Base-by-base conservation (phyloP, 2,888 invertebrate genomes). In the Meteorus cinctellus region DNA sequence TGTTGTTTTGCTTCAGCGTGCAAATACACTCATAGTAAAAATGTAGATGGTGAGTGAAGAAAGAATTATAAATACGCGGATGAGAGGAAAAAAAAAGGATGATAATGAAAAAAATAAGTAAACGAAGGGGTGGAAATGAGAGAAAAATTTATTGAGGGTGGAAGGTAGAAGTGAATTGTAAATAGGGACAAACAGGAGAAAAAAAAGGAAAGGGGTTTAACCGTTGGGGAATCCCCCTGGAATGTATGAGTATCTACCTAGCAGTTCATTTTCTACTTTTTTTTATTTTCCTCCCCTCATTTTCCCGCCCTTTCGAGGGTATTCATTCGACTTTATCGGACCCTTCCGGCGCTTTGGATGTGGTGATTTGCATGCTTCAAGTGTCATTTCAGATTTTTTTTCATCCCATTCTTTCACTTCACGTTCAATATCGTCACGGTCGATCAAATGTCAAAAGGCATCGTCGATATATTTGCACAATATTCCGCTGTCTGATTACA, bases 11-110 rank as follows among this genome's bases (percentile, higher is more conserved):
- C 16, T 55, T 78, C 79, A 79, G 77, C 78, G 84, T 78, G 83
- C 84, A 83, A 85, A 85, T 83, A 84, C 83, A 80, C 81, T 77
- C 72, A 55, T 75, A 41, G 12, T 41, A 12, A 12, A 12, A 41
- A 41, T 8, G 12, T 8, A 12, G 41, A 41, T 8, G 24, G 55
- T 55, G 72, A 59, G 60, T 31, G 36, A 60, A 16, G 4, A 16
- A 60, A 68, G 55, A 62, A 72, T 66, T 41, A 59, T 72, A 60
- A 68, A 72, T 68, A 63, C 51, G 48, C 41, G 36, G 45, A 45
- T 27, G 27, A 70, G 12, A 67, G n/a, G 45, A 24, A n/a, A 73
- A 59, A 60, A 27, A 24, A 51, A 55, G 55, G 55, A 72, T 55
- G 51, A 55, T n/a, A 55, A 55, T 8, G 19, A 55, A 55, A 55